Evolutionary conservation across 2,888 invertebrate genomes (phyloP).

Genomic region (Chloroclysta siterata): DNA sequence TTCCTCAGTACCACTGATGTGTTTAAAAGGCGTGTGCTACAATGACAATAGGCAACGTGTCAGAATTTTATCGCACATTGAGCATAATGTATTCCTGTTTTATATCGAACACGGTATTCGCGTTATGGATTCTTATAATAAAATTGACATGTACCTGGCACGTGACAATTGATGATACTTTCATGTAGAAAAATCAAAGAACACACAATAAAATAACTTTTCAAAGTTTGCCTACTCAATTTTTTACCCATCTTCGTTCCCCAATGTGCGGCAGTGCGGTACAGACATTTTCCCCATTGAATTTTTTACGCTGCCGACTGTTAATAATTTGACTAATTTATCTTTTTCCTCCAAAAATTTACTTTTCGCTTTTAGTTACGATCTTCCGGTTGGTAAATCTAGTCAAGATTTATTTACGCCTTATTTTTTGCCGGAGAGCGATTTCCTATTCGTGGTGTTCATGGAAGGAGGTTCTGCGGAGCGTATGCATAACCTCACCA

Average conservation of each 20-base stretch:
- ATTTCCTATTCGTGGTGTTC: slow-evolving; percentile 4
- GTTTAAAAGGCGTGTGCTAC: slow-evolving; percentile 5
- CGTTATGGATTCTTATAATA: slow-evolving; percentile 1
- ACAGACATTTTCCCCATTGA: slow-evolving; percentile 23
- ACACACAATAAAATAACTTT: neutral
- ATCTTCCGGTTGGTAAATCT: slow-evolving; percentile 24
- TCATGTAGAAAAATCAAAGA: neutral
- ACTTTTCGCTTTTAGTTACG: slow-evolving; percentile 35
- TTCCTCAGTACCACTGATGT: slow-evolving; percentile 2
- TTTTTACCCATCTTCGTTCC: slow-evolving; percentile 18
- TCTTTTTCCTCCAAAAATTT: slow-evolving; percentile 36
- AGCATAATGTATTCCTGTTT: slow-evolving; percentile 1
- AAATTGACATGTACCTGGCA: neutral
- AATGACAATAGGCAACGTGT: slow-evolving; percentile 1
- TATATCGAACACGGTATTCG: neutral
- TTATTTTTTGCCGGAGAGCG: slow-evolving; percentile 9
- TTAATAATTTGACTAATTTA: slow-evolving; percentile 47
- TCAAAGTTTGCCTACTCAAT: neutral
- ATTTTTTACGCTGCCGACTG: slow-evolving; percentile 41
- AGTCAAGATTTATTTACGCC: slow-evolving; percentile 27
- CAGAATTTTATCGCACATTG: slow-evolving; percentile 12
- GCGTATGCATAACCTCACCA: slow-evolving; percentile 1
- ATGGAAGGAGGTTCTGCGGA: neutral
- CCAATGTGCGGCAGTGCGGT: slow-evolving; percentile 22
- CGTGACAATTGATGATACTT: neutral